Evolutionary conservation across 2,797 vertebrate species (phyloP), one percentile per base, ranked within the genome.

Genomic region (Leptodactylus fallax): DNA sequence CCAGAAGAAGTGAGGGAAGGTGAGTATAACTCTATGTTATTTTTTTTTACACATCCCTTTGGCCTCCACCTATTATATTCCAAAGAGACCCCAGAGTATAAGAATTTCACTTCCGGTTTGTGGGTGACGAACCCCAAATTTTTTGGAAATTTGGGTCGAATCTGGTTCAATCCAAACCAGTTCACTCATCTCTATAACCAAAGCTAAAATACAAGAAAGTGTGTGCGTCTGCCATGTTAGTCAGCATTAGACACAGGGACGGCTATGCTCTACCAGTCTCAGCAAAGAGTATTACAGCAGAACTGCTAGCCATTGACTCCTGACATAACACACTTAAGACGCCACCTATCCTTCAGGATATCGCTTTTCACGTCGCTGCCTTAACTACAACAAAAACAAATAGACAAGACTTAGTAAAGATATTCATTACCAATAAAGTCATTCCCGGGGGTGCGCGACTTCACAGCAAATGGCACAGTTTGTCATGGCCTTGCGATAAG

Each of bases 401-500:
- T 83, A 55, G 71, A 67, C 25, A 55, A 55, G 7, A 36, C 19
- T 77, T 55, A 81, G 36, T 19, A 67, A 82, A 74, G 19, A 53
- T 69, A 87, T 87, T 58, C 55, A 71, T 79, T 79, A 14, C 63
- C 45, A 58, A 58, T 72, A 84, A 84, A 56, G 17, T 56, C 47
- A 9, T 72, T 88, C 36, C 76, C 78, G 55, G 16, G 36, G 83
- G 77, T 7, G 23, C 23, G 45, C 85, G 72, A 63, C 36, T 5
- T 71, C 51, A 36, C 27, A 25, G 76, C 10, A 63, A 71, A 80
- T 72, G 36, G 19, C 25, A 16, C 82, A 3, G 55, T 85, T 88
- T 85, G 14, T 76, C 36, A 47, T 77, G 23, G 53, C 0, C 0
- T 17, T 56, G 71, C 79, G 56, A 71, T 61, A 60, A 76, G 63